These are phyloP conservation scores for Toxotes jaculatrix DNA, from an alignment of 2,113 vertebrate species.

Conservation along the genomic window DNA sequence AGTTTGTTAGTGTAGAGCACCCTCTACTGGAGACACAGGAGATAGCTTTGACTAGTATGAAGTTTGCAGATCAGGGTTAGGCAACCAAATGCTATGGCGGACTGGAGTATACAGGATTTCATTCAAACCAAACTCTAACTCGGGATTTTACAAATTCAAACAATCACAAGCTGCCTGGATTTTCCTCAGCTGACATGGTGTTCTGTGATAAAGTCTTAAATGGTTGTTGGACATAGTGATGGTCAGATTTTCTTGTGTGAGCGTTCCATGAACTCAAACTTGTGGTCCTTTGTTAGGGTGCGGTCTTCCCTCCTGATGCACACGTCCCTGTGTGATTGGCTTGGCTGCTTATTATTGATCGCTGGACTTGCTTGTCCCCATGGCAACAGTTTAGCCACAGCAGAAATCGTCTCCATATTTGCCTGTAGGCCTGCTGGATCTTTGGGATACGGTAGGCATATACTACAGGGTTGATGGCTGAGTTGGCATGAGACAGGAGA, in stretches of 20 bases:
- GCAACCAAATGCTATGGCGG: accelerated
- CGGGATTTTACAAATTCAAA: background rate
- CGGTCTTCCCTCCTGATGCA: constrained; percentile 8
- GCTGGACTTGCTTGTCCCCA: constrained; percentile 18
- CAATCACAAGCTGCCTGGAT: background rate
- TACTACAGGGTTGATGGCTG: constrained; percentile 77
- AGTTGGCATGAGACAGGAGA: constrained; percentile 77
- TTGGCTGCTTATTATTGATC: constrained; percentile 21
- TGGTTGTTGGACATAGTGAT: constrained; percentile 2
- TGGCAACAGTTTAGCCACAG: constrained; percentile 36
- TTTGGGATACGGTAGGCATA: constrained; percentile 79
- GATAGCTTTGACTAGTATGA: constrained; percentile 4
- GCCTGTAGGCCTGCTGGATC: constrained; percentile 70
- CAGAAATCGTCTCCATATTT: constrained; percentile 72
- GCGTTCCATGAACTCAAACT: background rate
- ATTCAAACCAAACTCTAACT: background rate
- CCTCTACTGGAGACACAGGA: constrained; percentile 65
- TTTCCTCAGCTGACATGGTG: background rate
- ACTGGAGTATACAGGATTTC: background rate
- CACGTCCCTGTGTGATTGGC: constrained; percentile 22
- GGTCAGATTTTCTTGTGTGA: background rate
- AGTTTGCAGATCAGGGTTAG: background rate
- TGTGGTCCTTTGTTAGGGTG: constrained; percentile 7
- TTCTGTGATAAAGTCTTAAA: constrained; percentile 7
- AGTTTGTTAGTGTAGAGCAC: constrained; percentile 41